Conservation (phyloP, 2,113 vertebrate genomes). For the Siniperca knerii region DNA sequence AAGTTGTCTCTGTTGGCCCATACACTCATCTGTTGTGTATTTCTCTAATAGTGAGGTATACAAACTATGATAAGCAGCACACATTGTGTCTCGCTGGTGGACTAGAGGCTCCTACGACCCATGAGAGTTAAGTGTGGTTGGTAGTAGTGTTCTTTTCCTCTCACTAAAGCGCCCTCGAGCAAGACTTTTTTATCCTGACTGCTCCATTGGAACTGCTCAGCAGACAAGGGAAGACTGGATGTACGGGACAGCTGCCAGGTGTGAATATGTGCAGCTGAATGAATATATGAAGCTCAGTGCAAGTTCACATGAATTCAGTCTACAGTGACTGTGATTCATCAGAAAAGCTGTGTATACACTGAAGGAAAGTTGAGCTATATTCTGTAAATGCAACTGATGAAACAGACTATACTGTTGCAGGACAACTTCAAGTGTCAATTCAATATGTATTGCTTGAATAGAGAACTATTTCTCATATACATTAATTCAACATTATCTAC, state of each 20-base stretch:
- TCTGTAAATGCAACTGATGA: background rate
- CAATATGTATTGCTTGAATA: conserved; percentile 36
- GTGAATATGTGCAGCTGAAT: conserved; percentile 3
- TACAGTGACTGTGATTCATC: background rate
- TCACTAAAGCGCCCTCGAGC: conserved; percentile 8
- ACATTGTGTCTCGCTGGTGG: conserved; percentile 5
- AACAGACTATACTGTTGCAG: conserved; percentile 15
- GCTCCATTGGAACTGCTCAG: background rate
- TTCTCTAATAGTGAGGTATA: background rate
- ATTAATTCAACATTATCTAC: conserved; percentile 56
- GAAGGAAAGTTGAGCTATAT: background rate
- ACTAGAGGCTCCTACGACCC: conserved; percentile 9
- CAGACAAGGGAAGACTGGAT: background rate
- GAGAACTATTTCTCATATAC: conserved; percentile 45
- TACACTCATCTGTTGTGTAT: conserved; percentile 4
- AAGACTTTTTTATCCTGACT: background rate
- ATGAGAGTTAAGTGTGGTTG: background rate
- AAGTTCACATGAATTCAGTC: background rate
- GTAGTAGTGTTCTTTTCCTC: background rate
- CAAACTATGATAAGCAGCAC: conserved; percentile 11
- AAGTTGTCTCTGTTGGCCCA: conserved; percentile 2
- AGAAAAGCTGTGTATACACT: background rate
- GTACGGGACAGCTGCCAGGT: background rate
- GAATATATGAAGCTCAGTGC: background rate
- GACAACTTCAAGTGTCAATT: conserved; percentile 4